These are phyloP conservation scores for Fregetta grallaria DNA, from an alignment of 2,113 vertebrate genomes.

Conservation along the genomic window DNA sequence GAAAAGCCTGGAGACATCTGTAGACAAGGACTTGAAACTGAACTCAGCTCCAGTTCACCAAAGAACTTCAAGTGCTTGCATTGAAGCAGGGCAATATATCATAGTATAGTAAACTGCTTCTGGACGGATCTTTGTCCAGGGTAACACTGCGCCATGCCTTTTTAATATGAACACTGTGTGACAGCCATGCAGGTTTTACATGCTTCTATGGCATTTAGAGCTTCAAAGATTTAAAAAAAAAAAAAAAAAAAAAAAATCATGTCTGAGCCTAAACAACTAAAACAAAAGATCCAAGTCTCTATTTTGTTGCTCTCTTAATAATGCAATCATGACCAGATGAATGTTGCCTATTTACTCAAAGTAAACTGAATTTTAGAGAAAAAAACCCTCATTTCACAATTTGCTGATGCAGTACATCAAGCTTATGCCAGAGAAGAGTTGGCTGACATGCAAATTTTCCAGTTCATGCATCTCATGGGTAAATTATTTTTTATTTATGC, in stretches of 20 bases:
- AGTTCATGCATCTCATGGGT: background rate
- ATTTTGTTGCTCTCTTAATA: background rate
- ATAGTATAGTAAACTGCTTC: background rate
- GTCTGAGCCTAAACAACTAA: background rate
- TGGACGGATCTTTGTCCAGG: background rate
- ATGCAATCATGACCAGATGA: conserved; percentile 31
- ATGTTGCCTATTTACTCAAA: conserved; percentile 24
- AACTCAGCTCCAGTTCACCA: background rate
- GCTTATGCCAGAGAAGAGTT: background rate
- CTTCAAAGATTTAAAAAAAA: background rate
- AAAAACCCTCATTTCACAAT: background rate
- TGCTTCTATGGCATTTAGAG: background rate
- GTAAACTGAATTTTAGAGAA: conserved; percentile 12
- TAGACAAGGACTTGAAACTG: background rate
- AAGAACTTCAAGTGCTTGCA: background rate
- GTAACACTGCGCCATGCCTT: background rate
- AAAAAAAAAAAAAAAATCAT: background rate
- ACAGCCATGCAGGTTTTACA: background rate
- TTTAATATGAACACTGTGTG: background rate
- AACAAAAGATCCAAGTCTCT: background rate
- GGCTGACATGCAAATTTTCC: background rate
- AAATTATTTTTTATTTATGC: background rate
- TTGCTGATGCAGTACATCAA: background rate
- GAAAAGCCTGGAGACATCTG: background rate
- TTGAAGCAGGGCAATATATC: background rate